phyloP scores from a whole-genome alignment of 37 sponge, comb jelly and placozoan species.

The Agelas oroides region DNA sequence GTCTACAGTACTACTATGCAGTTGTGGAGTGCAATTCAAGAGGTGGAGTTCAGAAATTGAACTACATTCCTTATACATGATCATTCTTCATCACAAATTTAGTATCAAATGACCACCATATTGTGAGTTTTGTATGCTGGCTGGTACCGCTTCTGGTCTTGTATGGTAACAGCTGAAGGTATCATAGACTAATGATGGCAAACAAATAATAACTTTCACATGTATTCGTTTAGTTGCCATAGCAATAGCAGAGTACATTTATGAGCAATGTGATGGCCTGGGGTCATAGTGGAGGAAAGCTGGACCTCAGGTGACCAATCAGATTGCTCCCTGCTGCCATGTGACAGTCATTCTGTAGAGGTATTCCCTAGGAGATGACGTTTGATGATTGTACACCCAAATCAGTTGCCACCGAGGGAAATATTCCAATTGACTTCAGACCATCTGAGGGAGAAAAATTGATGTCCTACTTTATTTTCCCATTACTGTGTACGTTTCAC shows the following conservation, averaged over 20 bases:
- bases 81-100: background rate
- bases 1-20: constrained; percentile 92
- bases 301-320: constrained; percentile 79
- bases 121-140: background rate
- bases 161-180: too few species aligned
- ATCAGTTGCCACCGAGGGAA: constrained; percentile 52
- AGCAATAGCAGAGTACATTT: constrained; percentile 84
- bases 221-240: background rate
- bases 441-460: constrained; percentile 51
- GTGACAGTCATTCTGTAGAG: constrained; percentile 48
- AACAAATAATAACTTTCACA: too few species aligned
- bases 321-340: background rate
- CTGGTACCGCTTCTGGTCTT: too few species aligned
- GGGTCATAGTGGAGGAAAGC: constrained; percentile 72
- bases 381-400: constrained; percentile 73
- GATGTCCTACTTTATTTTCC: too few species aligned
- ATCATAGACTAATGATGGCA: too few species aligned
- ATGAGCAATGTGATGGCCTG: constrained; percentile 86
- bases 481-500: too few species aligned
- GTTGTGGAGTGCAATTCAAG: constrained; percentile 83
- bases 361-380: constrained; percentile 87
- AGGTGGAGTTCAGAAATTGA: constrained; percentile 28
- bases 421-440: constrained; percentile 50
- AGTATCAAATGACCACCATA: too few species aligned
- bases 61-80: too few species aligned